Percentiles rank a stretch among this genome's conserved stretches.
phyloP scores from a whole-genome alignment of 2,797 vertebrate species.

The Anguilla anguilla region DNA sequence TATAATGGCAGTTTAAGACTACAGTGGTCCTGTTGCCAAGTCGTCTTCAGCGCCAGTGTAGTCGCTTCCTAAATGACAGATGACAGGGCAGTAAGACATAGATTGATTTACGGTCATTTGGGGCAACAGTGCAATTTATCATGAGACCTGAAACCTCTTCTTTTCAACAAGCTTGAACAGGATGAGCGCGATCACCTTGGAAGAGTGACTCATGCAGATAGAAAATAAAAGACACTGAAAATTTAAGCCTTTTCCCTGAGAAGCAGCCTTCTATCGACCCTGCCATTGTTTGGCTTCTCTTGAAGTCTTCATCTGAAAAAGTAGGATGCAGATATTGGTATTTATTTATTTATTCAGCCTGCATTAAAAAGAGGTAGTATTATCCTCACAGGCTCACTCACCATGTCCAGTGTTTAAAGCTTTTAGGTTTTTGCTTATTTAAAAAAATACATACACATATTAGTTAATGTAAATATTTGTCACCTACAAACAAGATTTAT shows the following conservation, averaged over 20 bases:
- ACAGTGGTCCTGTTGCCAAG: neutral
- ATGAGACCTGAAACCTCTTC: neutral
- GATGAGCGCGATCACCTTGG: neutral
- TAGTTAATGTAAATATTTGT: too few relatives aligned
- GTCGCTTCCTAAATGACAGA: neutral
- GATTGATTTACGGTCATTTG: neutral
- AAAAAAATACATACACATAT: too few relatives aligned
- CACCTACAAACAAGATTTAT: too few relatives aligned
- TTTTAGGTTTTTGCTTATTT: too few relatives aligned
- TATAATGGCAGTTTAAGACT: neutral
- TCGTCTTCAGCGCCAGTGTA: neutral
- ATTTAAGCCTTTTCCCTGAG: neutral
- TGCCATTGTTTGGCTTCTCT: neutral
- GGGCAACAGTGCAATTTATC: constrained; percentile 1
- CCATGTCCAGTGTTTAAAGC: too few relatives aligned
- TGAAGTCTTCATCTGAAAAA: neutral
- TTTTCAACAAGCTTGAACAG: neutral
- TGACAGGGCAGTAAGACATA: neutral
- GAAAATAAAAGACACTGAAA: neutral
- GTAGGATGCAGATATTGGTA: too few relatives aligned
- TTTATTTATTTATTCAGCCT: too few relatives aligned
- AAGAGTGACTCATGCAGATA: neutral
- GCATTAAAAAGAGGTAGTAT: too few relatives aligned
- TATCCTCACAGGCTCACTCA: too few relatives aligned
- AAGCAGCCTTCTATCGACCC: neutral